A percentile compares a stretch with the other conserved stretches of the same genome.
These are phyloP conservation scores for Chelonus formosanus DNA, from an alignment of 2,888 invertebrate species.

Conservation along the genomic window DNA sequence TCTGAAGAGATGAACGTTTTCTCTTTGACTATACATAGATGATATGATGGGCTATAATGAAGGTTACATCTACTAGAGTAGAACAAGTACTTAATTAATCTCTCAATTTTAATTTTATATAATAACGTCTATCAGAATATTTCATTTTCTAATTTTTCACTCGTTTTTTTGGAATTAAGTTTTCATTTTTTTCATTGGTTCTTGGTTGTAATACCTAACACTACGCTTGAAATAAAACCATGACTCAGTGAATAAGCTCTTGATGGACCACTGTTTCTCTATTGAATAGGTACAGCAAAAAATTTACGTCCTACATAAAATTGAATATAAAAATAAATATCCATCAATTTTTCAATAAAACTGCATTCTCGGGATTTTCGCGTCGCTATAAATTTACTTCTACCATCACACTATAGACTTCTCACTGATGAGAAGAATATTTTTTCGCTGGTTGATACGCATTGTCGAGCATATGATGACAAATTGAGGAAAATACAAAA, in stretches of 20 bases:
- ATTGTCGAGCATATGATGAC: neutral
- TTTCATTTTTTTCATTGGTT: neutral
- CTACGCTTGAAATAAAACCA: conserved; percentile 4
- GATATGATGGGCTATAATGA: conserved; percentile 18
- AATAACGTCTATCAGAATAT: neutral
- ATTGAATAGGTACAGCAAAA: neutral
- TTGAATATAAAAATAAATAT: conserved; percentile 20
- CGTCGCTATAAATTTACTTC: conserved; percentile 23
- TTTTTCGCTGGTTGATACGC: neutral
- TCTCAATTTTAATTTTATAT: conserved; percentile 20
- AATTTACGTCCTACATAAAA: conserved; percentile 3
- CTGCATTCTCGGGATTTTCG: neutral
- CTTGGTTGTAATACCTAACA: conserved; percentile 1
- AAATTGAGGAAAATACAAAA: neutral
- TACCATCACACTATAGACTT: neutral
- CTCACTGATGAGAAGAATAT: neutral
- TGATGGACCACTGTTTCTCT: neutral
- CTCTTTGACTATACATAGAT: conserved; percentile 1
- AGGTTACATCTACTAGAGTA: neutral
- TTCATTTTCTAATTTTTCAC: neutral
- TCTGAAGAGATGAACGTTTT: conserved; percentile 14
- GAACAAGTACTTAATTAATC: conserved; percentile 26
- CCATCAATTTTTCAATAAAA: conserved; percentile 18
- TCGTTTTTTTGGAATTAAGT: neutral
- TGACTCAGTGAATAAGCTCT: conserved; percentile 1